Conservation (phyloP, 2,113 vertebrate species). For the Colius striatus region DNA sequence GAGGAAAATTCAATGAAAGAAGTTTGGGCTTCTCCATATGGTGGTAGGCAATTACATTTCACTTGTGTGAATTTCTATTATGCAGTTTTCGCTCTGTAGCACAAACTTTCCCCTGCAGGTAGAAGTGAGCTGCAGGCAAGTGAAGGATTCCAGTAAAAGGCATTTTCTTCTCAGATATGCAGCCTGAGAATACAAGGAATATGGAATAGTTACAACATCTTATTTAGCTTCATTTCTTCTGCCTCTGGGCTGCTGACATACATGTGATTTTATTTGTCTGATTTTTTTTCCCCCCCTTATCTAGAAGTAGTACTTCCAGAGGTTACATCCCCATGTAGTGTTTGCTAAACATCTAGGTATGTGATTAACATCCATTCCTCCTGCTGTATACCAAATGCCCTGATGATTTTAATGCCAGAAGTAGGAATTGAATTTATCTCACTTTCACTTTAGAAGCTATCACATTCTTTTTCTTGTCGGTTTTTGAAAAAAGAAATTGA, state of each 20-base stretch:
- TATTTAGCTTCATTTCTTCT: slow-evolving; percentile 12
- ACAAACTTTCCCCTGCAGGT: background rate
- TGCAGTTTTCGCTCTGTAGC: background rate
- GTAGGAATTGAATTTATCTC: background rate
- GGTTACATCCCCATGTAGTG: background rate
- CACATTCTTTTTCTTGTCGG: background rate
- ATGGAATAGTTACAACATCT: background rate
- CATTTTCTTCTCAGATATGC: slow-evolving; percentile 23
- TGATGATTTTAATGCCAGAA: background rate
- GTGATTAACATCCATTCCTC: background rate
- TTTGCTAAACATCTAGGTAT: background rate
- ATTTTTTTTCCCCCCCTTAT: background rate
- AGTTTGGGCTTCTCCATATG: slow-evolving; percentile 8
- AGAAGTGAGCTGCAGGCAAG: background rate
- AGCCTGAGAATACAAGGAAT: background rate
- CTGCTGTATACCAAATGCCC: background rate
- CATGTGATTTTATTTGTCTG: slow-evolving; percentile 23
- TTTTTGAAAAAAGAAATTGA: background rate
- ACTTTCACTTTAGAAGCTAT: background rate
- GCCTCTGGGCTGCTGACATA: background rate
- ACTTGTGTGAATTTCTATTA: background rate
- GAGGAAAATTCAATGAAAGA: background rate
- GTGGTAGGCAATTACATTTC: background rate
- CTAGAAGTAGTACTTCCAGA: background rate
- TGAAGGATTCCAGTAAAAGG: slow-evolving; percentile 16